A percentile compares a stretch with the other conserved stretches of the same genome.
phyloP scores from a whole-genome alignment of 2,113 vertebrate genomes.

The Vanacampus margaritifer region DNA sequence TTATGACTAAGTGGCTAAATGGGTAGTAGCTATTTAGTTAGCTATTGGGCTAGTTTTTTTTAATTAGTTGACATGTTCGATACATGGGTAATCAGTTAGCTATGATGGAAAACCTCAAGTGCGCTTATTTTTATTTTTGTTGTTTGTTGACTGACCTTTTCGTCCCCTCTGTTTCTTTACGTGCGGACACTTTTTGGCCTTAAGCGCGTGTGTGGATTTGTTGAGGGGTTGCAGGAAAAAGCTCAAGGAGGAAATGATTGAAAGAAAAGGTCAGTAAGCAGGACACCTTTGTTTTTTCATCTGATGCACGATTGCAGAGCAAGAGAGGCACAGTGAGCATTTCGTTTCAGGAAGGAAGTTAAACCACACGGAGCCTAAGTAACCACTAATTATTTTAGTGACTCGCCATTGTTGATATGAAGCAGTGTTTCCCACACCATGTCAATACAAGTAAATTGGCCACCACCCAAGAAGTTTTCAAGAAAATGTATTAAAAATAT shows the following conservation, averaged over 20 bases:
- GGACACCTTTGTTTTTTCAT: slow-evolving; percentile 59
- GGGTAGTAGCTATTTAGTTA: neutral
- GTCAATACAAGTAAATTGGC: too few relatives aligned
- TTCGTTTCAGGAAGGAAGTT: slow-evolving; percentile 4
- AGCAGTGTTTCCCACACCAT: too few relatives aligned
- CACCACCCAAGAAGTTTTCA: too few relatives aligned
- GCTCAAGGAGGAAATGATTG: slow-evolving; percentile 55
- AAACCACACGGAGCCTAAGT: neutral
- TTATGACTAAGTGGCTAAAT: neutral
- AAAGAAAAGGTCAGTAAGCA: slow-evolving; percentile 66
- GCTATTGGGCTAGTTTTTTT: neutral
- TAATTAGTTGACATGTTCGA: too few relatives aligned
- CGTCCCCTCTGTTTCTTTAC: slow-evolving; percentile 11
- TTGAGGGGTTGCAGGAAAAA: slow-evolving; percentile 34
- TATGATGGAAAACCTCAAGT: neutral
- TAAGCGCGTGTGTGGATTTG: slow-evolving; percentile 27
- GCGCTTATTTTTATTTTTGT: neutral
- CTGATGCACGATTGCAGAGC: slow-evolving; percentile 42
- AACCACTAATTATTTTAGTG: neutral
- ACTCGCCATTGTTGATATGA: neutral
- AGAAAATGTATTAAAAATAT: too few relatives aligned
- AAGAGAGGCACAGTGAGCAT: neutral
- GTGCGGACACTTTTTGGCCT: slow-evolving; percentile 22
- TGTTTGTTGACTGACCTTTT: slow-evolving; percentile 24
- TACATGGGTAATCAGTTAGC: neutral